These are phyloP conservation scores for Pteruthius melanotis DNA, from an alignment of 2,113 vertebrate species.

Conservation along the genomic window DNA sequence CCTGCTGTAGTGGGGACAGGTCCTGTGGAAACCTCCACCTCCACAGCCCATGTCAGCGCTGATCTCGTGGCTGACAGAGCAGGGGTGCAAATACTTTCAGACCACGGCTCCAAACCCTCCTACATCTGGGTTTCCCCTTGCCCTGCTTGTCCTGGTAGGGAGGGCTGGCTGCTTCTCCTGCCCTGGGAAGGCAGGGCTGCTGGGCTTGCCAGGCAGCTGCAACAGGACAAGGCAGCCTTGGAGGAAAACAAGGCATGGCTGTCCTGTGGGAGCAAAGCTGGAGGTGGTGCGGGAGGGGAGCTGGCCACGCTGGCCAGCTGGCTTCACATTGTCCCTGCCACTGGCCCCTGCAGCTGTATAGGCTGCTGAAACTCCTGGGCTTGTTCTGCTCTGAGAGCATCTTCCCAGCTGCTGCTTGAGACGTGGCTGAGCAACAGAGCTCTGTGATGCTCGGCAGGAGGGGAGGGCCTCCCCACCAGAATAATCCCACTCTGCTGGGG, in stretches of 20 bases:
- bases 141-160: background rate
- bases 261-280: background rate
- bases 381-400: background rate
- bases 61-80: background rate
- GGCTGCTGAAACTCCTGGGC: rapidly evolving
- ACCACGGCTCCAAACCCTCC: rapidly evolving
- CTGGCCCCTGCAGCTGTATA: background rate
- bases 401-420: background rate
- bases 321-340: background rate
- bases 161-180: background rate
- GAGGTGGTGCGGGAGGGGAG: background rate
- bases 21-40: background rate
- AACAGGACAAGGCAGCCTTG: background rate
- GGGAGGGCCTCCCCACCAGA: background rate
- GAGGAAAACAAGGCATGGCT: background rate
- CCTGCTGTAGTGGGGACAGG: background rate
- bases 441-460: rapidly evolving
- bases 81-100: background rate
- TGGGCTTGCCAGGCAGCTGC: background rate
- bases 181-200: background rate
- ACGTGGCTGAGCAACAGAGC: background rate
- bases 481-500: background rate
- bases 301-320: rapidly evolving
- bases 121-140: background rate
- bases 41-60: rapidly evolving